A percentile compares a stretch with the other conserved stretches of the same genome.
Evolutionary conservation across 2,113 vertebrate genomes (phyloP).

Genomic region (Tonatia bakeri): DNA sequence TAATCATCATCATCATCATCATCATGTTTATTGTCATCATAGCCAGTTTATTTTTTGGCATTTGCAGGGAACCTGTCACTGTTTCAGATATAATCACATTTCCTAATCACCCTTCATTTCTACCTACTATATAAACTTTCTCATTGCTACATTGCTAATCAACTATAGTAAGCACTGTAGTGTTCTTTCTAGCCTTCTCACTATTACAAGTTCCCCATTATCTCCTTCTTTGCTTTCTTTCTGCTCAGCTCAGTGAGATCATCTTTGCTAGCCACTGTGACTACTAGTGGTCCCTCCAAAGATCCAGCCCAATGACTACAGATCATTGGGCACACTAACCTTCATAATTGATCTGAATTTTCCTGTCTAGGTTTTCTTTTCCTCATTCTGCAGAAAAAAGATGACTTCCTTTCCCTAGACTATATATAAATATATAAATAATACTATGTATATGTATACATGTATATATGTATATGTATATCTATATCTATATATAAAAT

Average conservation of each 20-base stretch:
- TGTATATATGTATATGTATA: too few relatives aligned
- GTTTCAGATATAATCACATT: neutral
- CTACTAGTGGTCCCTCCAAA: neutral
- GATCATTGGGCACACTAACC: neutral
- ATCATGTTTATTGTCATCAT: neutral
- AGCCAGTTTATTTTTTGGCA: neutral
- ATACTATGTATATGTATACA: neutral
- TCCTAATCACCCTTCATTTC: constrained; percentile 21
- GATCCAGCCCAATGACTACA: neutral
- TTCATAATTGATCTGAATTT: neutral
- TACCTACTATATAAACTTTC: neutral
- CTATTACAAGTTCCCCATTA: neutral
- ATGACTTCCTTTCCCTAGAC: neutral
- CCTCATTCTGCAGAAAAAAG: neutral
- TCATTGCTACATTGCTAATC: neutral
- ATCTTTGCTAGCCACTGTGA: constrained; percentile 3
- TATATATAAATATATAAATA: neutral
- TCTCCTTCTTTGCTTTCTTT: constrained; percentile 25
- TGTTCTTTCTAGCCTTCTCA: neutral
- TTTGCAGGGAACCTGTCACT: neutral
- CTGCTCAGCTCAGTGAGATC: neutral
- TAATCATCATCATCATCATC: neutral
- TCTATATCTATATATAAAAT: neutral
- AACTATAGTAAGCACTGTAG: neutral
- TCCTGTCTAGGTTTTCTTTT: neutral